A percentile compares a stretch with the other conserved stretches of the same genome.
phyloP scores from a whole-genome alignment of 2,113 vertebrate genomes.

The Ptilonorhynchus violaceus region DNA sequence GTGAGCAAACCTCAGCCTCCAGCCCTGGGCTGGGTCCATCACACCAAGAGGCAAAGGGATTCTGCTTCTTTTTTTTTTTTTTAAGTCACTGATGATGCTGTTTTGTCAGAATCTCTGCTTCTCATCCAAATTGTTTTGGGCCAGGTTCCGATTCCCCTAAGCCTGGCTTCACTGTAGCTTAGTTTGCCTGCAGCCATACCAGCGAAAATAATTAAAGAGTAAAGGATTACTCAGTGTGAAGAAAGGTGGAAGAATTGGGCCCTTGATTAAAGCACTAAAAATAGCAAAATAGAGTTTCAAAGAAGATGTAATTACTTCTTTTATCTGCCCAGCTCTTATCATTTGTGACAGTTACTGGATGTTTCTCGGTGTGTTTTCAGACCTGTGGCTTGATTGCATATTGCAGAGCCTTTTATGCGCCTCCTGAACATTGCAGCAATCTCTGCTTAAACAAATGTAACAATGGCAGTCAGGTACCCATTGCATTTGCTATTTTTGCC shows the following conservation, averaged over 20 bases:
- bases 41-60: not conserved
- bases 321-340: slow-evolving; percentile 46
- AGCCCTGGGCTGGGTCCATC: not conserved
- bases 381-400: slow-evolving; percentile 54
- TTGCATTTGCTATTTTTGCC: slow-evolving; percentile 55
- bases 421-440: slow-evolving; percentile 39
- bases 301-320: slow-evolving; percentile 46
- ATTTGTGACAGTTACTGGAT: slow-evolving; percentile 29
- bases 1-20: not conserved
- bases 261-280: slow-evolving; percentile 41
- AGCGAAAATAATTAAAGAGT: not conserved
- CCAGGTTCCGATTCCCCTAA: not conserved
- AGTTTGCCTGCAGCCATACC: not conserved
- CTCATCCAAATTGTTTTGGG: not conserved
- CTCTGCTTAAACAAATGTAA: slow-evolving; percentile 63
- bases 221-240: not conserved
- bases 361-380: slow-evolving; percentile 52
- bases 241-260: slow-evolving; percentile 1
- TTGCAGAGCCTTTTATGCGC: slow-evolving; percentile 11
- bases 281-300: slow-evolving; percentile 31
- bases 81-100: not conserved
- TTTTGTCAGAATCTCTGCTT: not conserved
- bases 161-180: not conserved
- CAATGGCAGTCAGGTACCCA: slow-evolving; percentile 42
- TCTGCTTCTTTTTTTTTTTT: not conserved